Conservation (phyloP, 2,797 vertebrate genomes). For the Carduelis carduelis region DNA sequence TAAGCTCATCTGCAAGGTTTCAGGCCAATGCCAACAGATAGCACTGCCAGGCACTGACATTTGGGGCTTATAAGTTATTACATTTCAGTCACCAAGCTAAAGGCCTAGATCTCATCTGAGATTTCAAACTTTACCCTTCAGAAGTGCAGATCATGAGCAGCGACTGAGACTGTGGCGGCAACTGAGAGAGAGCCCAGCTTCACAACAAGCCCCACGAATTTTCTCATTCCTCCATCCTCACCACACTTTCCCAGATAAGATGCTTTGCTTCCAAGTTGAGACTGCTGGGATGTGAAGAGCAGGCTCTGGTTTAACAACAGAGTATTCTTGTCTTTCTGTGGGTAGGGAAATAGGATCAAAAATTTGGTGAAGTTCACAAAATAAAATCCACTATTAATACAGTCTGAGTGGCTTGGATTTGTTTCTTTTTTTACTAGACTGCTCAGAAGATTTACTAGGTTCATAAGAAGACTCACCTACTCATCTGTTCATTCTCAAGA, state of each 20-base stretch:
- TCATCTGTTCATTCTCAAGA: background rate
- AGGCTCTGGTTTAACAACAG: background rate
- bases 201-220: background rate
- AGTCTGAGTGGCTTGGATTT: background rate
- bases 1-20: background rate
- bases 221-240: background rate
- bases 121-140: background rate
- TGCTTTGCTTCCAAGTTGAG: background rate
- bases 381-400: background rate
- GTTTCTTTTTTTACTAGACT: background rate
- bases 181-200: background rate
- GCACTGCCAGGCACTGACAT: background rate
- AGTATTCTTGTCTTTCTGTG: background rate
- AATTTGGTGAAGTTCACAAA: background rate
- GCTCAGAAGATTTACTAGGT: background rate
- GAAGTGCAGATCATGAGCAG: background rate
- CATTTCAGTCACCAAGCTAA: slow-evolving; percentile 3
- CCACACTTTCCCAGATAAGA: background rate
- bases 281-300: background rate
- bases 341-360: background rate
- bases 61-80: slow-evolving; percentile 51
- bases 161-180: background rate
- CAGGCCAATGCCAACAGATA: background rate
- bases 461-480: background rate
- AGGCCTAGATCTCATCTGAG: background rate